Evolutionary conservation across 1,140 invertebrate genomes (phyloP).

Genomic region (Thalassaphorura encarpata): DNA sequence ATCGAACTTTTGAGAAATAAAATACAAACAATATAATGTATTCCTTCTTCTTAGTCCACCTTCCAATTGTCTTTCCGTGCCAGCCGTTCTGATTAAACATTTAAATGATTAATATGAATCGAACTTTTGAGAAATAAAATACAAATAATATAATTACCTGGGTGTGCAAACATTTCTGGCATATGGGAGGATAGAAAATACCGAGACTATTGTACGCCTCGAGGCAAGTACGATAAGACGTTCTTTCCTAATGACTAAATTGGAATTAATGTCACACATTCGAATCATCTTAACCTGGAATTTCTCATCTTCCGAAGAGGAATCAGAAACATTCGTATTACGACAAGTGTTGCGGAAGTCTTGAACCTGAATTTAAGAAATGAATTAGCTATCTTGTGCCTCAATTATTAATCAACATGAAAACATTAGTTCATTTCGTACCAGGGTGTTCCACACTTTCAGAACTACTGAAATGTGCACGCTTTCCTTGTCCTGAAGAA

Average conservation of each 20-base stretch:
- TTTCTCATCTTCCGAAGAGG: constrained; percentile 15
- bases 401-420: not conserved
- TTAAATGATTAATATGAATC: no score
- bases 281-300: not conserved
- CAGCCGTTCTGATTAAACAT: no score
- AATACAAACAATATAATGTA: constrained; percentile 43
- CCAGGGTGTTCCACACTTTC: constrained; percentile 49
- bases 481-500: constrained; percentile 5
- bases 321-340: constrained; percentile 30
- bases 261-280: constrained; percentile 37
- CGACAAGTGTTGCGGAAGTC: not conserved
- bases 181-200: constrained; percentile 74
- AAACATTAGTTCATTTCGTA: not conserved
- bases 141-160: constrained; percentile 38
- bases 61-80: no score
- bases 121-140: constrained; percentile 30
- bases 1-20: constrained; percentile 30
- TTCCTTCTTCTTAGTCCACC: constrained; percentile 58
- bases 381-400: constrained; percentile 7
- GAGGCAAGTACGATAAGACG: constrained; percentile 60
- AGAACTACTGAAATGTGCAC: constrained; percentile 53
- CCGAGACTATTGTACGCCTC: constrained; percentile 61
- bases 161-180: constrained; percentile 31
- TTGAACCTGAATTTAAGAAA: constrained; percentile 11
- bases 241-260: constrained; percentile 53